Percentiles rank a stretch among this genome's conserved stretches.
Evolutionary conservation across 2,113 vertebrate species (phyloP).

Genomic region (Hyperopisus bebe): DNA sequence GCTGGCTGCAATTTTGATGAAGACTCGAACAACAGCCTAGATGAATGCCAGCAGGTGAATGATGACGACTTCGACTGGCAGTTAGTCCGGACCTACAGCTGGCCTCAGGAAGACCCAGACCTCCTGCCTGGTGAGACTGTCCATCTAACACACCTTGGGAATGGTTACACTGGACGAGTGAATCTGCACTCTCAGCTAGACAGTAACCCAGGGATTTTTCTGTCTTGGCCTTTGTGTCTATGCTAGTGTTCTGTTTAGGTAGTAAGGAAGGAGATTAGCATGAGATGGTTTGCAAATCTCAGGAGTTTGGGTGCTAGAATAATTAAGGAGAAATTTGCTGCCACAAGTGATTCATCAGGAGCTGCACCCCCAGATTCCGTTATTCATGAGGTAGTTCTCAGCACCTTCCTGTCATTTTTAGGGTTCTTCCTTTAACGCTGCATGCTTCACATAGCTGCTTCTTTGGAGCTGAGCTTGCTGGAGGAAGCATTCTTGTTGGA

Average conservation of each 20-base stretch:
- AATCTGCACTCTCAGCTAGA: background rate
- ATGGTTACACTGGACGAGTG: background rate
- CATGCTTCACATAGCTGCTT: background rate
- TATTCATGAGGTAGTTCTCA: background rate
- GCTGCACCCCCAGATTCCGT: background rate
- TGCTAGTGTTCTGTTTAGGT: background rate
- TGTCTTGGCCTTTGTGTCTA: background rate
- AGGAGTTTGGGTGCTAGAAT: background rate
- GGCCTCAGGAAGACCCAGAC: constrained; percentile 66
- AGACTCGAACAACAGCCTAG: constrained; percentile 68
- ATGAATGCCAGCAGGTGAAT: constrained; percentile 81
- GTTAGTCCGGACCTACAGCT: constrained; percentile 69
- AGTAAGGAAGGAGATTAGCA: background rate
- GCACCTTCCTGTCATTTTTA: background rate
- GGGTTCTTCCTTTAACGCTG: background rate
- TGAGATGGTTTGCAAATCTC: background rate
- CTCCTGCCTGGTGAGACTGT: constrained; percentile 75
- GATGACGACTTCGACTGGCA: constrained; percentile 93
- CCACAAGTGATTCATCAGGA: background rate
- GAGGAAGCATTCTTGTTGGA: background rate
- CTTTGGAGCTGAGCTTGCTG: background rate
- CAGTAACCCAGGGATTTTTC: background rate
- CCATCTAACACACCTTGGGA: background rate
- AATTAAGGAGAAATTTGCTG: background rate
- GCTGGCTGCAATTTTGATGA: constrained; percentile 89